Base-by-base conservation (phyloP, 1,140 invertebrate species). In the Drosophila yakuba region DNA sequence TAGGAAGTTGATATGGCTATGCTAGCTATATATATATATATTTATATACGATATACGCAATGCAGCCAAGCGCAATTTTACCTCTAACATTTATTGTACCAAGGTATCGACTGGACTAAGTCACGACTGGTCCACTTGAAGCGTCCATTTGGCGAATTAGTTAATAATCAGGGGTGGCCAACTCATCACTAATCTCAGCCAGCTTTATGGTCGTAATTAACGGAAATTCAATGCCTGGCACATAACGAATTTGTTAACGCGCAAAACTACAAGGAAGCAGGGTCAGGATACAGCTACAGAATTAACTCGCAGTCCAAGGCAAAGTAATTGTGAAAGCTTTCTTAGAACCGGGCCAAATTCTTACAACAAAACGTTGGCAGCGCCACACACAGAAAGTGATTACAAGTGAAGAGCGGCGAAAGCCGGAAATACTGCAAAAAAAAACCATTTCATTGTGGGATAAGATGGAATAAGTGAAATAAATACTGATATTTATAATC, bases 351-450 rank as follows among this genome's bases (percentile, higher is more conserved):
- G 80, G 74, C 72, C 59, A 84, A 83, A 79, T 83, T 67, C 73
- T 59, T 55, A 61, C 48, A 77, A 78, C 81, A 74, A 74, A 84
- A 66, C 59, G 39, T 61, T 75, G 57, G 51, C 71, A 60, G 41
- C 51, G 62, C 52, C 41, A 57, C 41, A 75, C 39, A 73, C 72
- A 74, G 57, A 79, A 83, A 86, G 75, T 89, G 83, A 86, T 86
- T 86, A 88, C 83, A 82, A 83, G 83, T 82, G 66, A 68, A 64
- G 74, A 57, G 62, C 66, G 51, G 50, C 41, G 14, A 58, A 58
- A n/a, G 11, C 48, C n/a, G n/a, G 44, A 12, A 10, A 28, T 38
- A 71, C 52, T 57, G 44, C 3, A 35, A 32, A 14, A 56, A 69
- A 25, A 1, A 56, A 12, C 4, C 12, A 14, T 1, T 4, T 17